Evolutionary conservation across 2,888 invertebrate genomes (phyloP), one percentile per base, ranked within the genome.

Genomic region (Ctena decussata): DNA sequence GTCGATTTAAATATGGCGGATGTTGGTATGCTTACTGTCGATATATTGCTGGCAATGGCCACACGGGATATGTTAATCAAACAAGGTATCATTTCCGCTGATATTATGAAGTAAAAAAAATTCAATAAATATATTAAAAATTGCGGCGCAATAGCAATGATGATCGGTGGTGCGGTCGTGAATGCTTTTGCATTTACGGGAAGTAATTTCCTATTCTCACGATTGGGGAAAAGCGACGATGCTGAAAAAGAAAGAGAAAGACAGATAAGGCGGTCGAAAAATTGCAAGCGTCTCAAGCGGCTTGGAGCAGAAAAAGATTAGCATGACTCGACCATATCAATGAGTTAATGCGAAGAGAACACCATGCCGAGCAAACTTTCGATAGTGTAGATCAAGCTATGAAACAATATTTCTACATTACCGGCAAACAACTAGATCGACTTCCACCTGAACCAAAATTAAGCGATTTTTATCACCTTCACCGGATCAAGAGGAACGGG

Each of bases 181-280:
- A 83, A 79, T 69, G 83, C 83, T 37, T 53, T 83, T 24, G 83
- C 83, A 39, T 83, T 83, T 41, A 41, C 8, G 8, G 41, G 41
- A 15, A 41, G n/a, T n/a, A n/a, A n/a, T n/a, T n/a, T n/a, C 70
- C 70, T 83, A 24, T 80, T 80, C 46, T 80, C 84, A 24, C 24
- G 75, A n/a, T 60, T 75, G 65, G 71, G 65, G 8, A 57, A 44
- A 46, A 72, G 65, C 27, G 82, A 71, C 49, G 81, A 53, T 21
- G 53, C 8, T 18, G 53, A 53, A 21, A 8, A 74, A 70, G 73
- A 84, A 44, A 27, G 81, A n/a, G 57, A 80, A 73, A 53, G 82
- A 69, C 85, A 85, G 85, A 86, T 24, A 86, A 83, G 73, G 80
- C 82, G 75, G 65, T 80, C 8, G 83, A 83, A 86, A 74, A 83